Percentiles rank a stretch among this genome's conserved stretches.
Conservation (phyloP, 2,888 invertebrate species). For the Drosophila paramelanica region DNA sequence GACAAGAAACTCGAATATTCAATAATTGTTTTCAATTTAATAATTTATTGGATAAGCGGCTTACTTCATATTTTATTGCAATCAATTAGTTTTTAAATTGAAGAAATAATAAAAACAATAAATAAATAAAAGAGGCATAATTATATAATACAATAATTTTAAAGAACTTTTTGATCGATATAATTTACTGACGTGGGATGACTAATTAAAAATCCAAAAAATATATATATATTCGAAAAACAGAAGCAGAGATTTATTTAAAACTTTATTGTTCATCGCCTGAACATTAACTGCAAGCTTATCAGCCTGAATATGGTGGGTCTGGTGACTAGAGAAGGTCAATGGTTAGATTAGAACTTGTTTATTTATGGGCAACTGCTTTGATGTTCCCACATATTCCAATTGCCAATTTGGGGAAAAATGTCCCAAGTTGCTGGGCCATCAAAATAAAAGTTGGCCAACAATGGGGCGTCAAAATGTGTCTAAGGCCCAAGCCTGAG, state of each 20-base stretch:
- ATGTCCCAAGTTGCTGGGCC: conserved; percentile 33
- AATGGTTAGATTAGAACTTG: conserved; percentile 37
- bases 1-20: not conserved
- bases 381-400: conserved; percentile 31
- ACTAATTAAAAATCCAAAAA: not conserved
- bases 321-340: conserved; percentile 31
- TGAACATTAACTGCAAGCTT: conserved; percentile 28
- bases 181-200: not conserved
- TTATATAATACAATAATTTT: too few relatives aligned
- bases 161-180: too few relatives aligned
- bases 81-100: not conserved
- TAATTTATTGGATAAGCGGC: not conserved
- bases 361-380: conserved; percentile 31
- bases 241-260: not conserved
- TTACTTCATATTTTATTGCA: not conserved
- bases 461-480: conserved; percentile 58
- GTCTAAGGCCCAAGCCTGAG: conserved; percentile 49
- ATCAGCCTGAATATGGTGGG: conserved; percentile 28
- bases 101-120: too few relatives aligned
- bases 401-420: conserved; percentile 41
- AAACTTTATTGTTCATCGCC: not conserved
- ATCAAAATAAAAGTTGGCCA: conserved; percentile 37
- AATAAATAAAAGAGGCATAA: too few relatives aligned
- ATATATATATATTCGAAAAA: not conserved
- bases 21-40: not conserved